phyloP scores from a whole-genome alignment of 2,113 vertebrate species.

The Lepus americanus region DNA sequence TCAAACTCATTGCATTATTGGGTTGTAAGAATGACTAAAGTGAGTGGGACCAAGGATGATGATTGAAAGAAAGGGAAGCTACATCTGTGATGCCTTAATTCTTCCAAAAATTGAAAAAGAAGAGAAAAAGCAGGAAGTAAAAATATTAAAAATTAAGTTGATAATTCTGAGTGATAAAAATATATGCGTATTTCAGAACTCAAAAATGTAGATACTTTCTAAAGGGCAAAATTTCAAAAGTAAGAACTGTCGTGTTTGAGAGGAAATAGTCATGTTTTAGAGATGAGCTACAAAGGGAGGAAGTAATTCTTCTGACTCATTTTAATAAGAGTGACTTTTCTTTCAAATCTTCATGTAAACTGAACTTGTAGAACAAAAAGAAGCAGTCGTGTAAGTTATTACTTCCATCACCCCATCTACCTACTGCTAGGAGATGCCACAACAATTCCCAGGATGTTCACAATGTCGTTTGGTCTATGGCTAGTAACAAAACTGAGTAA shows the following conservation, averaged over 20 bases:
- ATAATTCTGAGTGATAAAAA: not conserved
- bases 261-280: not conserved
- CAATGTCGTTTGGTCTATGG: not conserved
- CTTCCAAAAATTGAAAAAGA: not conserved
- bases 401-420: not conserved
- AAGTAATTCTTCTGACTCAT: conserved; percentile 2
- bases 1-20: not conserved
- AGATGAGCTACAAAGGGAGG: not conserved
- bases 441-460: conserved; percentile 9
- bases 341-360: not conserved
- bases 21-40: not conserved
- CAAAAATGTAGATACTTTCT: not conserved
- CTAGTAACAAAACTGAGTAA: conserved; percentile 57
- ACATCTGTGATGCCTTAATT: not conserved
- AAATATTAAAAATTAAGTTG: not conserved
- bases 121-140: not conserved
- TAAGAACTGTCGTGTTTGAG: not conserved
- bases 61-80: not conserved
- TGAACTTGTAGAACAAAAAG: not conserved
- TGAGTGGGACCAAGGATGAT: not conserved
- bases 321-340: conserved; percentile 29
- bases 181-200: not conserved
- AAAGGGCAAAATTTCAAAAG: not conserved
- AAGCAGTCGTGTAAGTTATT: not conserved
- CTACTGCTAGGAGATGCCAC: not conserved